phyloP scores from a whole-genome alignment of 2,888 invertebrate species.

The Mythimna loreyi region DNA sequence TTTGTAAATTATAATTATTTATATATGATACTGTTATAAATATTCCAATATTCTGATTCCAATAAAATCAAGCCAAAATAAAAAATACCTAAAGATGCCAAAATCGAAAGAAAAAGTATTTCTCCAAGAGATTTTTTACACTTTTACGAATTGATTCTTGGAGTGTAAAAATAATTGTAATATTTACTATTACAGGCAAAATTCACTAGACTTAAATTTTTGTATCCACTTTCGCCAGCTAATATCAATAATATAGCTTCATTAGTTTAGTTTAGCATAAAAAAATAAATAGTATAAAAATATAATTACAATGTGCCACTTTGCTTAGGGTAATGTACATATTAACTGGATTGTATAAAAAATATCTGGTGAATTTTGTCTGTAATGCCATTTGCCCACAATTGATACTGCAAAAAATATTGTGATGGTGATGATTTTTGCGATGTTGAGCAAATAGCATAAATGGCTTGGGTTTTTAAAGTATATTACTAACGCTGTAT shows the following conservation, averaged over 20 bases:
- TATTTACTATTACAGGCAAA: constrained; percentile 17
- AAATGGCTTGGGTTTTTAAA: constrained; percentile 12
- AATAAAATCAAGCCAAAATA: neutral
- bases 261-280: constrained; percentile 37
- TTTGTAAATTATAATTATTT: neutral
- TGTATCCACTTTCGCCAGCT: constrained; percentile 25
- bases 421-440: too few relatives aligned
- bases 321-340: constrained; percentile 36
- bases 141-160: neutral
- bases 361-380: constrained; percentile 28
- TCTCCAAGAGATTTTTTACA: neutral
- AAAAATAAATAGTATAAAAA: constrained; percentile 13
- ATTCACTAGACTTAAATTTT: neutral
- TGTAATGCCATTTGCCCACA: neutral
- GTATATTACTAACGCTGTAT: neutral
- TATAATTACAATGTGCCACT: constrained; percentile 1
- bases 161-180: constrained; percentile 2
- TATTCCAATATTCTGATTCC: neutral
- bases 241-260: constrained; percentile 29
- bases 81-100: neutral
- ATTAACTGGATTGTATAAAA: constrained; percentile 13
- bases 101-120: neutral
- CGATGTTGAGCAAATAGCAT: constrained; percentile 4
- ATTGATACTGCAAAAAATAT: neutral
- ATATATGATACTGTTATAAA: neutral